A percentile compares a stretch with the other conserved stretches of the same genome.
These are phyloP conservation scores for Cheiracanthium punctorium DNA, from an alignment of 2,888 invertebrate genomes.

Conservation along the genomic window DNA sequence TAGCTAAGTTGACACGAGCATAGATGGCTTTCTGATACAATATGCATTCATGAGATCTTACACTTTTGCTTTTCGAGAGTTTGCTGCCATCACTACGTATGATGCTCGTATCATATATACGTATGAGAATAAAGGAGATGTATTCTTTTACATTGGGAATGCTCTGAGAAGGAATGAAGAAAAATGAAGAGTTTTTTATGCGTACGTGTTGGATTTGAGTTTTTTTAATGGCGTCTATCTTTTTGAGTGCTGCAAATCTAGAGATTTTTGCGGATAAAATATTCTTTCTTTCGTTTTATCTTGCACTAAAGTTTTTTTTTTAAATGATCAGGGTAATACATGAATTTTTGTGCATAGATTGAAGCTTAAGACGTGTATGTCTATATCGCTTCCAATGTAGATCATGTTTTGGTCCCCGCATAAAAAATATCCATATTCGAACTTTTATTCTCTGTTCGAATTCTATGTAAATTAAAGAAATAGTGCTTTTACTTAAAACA, in stretches of 20 bases:
- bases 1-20: slow-evolving; percentile 29
- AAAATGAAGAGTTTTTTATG: slow-evolving; percentile 34
- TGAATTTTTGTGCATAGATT: not conserved
- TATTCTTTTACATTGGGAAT: slow-evolving; percentile 52
- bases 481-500: no score
- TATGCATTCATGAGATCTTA: slow-evolving; percentile 60
- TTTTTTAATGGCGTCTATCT: slow-evolving; percentile 22
- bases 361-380: not conserved
- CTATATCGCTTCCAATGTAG: no score
- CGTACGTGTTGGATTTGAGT: not conserved
- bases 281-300: not conserved
- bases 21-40: slow-evolving; percentile 58
- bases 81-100: slow-evolving; percentile 19
- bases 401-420: not conserved
- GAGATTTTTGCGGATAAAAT: slow-evolving; percentile 23
- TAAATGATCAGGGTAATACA: not conserved
- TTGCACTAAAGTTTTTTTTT: not conserved
- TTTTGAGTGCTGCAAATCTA: slow-evolving; percentile 46
- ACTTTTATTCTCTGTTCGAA: no score
- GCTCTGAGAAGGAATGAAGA: slow-evolving; percentile 41
- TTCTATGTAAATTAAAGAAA: no score
- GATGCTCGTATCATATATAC: slow-evolving; percentile 10
- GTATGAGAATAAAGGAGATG: slow-evolving; percentile 47
- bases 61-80: slow-evolving; percentile 6
- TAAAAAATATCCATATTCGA: not conserved